Conservation (phyloP, 2,797 vertebrate species). For the Hippopotamyrus pictus region DNA sequence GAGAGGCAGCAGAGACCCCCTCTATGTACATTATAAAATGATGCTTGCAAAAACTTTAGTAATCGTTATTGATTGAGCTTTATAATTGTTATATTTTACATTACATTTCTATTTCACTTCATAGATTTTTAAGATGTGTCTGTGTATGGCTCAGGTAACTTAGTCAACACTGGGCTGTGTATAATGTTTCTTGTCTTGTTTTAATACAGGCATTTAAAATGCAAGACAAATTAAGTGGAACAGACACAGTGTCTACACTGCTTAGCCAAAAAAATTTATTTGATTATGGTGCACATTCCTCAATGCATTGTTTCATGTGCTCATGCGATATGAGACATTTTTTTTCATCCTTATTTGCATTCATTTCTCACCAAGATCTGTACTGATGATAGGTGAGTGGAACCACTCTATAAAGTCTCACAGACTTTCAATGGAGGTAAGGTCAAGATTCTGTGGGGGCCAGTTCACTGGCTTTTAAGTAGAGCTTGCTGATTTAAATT, state of each 20-base stretch:
- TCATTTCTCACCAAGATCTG: neutral
- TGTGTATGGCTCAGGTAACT: neutral
- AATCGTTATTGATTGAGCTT: neutral
- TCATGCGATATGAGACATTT: neutral
- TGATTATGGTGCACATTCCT: neutral
- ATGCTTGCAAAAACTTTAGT: neutral
- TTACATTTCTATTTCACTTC: neutral
- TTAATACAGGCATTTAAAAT: neutral
- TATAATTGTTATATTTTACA: neutral
- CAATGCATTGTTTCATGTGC: neutral
- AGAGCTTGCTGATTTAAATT: neutral
- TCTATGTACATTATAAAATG: neutral
- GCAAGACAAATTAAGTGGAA: neutral
- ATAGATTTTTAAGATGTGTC: neutral
- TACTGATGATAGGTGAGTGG: neutral
- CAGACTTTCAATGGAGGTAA: neutral
- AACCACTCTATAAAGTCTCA: neutral
- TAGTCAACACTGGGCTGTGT: neutral
- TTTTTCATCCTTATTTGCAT: neutral
- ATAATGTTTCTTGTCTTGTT: neutral
- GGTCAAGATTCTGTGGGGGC: neutral
- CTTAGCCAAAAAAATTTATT: neutral
- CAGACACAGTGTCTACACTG: neutral
- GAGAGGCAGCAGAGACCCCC: neutral
- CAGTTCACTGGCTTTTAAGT: neutral